Evolutionary conservation across 2,888 invertebrate species (phyloP), one percentile per base, ranked within the genome.

Genomic region (Tipula confusa): DNA sequence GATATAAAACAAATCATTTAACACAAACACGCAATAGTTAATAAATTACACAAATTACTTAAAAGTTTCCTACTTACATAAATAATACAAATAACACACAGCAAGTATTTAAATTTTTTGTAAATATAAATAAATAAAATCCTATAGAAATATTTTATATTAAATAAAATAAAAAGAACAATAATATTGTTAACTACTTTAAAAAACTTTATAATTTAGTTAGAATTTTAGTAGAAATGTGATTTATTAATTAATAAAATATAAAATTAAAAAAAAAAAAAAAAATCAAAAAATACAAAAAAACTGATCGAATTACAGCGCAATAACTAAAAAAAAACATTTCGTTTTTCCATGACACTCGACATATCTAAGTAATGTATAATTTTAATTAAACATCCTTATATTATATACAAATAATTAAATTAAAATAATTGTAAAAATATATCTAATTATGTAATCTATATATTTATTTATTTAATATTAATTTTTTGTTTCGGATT

Each of bases 371-470:
- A 64, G 24, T 64, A 64, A 18, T 64, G 9, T 15, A 15, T 36
- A 36, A 9, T 36, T 9, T 36, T 5, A 9, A 36, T n/a, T n/a
- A n/a, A n/a, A n/a, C n/a, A n/a, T n/a, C n/a, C n/a, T n/a, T 36
- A 36, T 43, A n/a, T n/a, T 43, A 43, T 43, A 64, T 38, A 4
- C 13, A 38, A n/a, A n/a, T 9, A 64, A 24, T 24, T 24, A 64
- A 64, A n/a, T n/a, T n/a, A n/a, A 64, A 64, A 9, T 64, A 64
- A 64, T 64, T 64, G 64, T 64, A 64, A 64, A 64, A 64, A 64
- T n/a, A 11, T 6, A 9, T 9, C 64, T 64, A 64, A 24, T 64
- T 64, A 64, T 11, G 43, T 43, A 36, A 36, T n/a, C 43, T 64
- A 24, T 64, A 64, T 64, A 64, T 64, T 64, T 64, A 64, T 64